Conservation (phyloP, 2,797 vertebrate species). For the Sebastes vulpes region DNA sequence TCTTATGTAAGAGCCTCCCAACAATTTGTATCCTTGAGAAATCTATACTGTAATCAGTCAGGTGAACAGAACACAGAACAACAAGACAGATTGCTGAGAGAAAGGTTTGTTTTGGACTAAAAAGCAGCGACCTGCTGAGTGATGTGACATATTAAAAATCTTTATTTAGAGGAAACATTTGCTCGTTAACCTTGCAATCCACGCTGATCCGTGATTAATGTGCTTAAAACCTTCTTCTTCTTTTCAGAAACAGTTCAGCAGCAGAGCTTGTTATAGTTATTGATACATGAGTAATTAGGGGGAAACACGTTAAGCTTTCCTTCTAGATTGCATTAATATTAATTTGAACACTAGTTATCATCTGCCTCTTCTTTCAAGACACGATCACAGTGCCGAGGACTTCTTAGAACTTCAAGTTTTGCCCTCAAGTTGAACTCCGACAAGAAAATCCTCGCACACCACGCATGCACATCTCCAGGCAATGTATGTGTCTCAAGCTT, state of each 20-base stretch:
- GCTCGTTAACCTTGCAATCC: conserved; percentile 1
- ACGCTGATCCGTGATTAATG: not conserved
- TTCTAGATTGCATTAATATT: conserved; percentile 46
- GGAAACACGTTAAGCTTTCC: not conserved
- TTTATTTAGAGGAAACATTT: not conserved
- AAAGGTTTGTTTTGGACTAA: conserved; percentile 9
- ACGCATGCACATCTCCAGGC: conserved; percentile 8
- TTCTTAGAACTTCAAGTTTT: conserved; percentile 14
- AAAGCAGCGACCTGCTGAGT: not conserved
- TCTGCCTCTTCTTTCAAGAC: conserved; percentile 11
- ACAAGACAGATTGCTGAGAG: not conserved
- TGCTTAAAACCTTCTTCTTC: not conserved
- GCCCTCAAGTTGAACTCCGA: conserved; percentile 32
- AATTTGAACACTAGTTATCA: conserved; percentile 33
- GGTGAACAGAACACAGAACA: conserved; percentile 30
- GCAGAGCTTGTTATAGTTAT: not conserved
- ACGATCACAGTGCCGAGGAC: conserved; percentile 1
- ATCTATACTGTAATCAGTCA: conserved; percentile 47
- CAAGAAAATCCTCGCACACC: not conserved
- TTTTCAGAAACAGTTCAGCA: not conserved
- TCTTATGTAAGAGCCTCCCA: conserved; percentile 30
- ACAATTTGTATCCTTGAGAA: conserved; percentile 31
- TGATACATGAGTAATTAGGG: conserved; percentile 12
- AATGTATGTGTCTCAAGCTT: not conserved
- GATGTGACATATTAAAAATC: not conserved